These are phyloP conservation scores for Kryptolebias marmoratus DNA, from an alignment of 2,113 vertebrate species.

Conservation along the genomic window DNA sequence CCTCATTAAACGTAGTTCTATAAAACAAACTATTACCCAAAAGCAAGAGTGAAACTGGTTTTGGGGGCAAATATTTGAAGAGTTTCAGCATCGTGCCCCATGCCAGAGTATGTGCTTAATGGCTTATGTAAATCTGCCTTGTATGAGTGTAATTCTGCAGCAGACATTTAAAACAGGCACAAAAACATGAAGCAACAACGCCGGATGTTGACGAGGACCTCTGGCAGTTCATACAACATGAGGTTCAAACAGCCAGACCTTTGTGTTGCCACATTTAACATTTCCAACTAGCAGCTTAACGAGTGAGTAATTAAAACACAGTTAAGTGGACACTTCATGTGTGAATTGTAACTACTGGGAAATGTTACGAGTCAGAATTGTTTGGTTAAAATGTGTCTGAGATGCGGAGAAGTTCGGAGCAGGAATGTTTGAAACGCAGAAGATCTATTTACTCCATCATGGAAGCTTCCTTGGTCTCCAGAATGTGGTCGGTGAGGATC, in stretches of 20 bases:
- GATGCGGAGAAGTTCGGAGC: background rate
- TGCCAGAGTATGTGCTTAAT: conserved; percentile 52
- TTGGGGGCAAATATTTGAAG: conserved; percentile 13
- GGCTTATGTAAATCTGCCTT: conserved; percentile 57
- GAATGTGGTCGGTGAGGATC: conserved; percentile 98
- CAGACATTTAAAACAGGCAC: conserved; percentile 46
- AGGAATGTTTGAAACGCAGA: background rate
- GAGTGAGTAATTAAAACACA: too few relatives aligned
- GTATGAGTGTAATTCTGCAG: conserved; percentile 59
- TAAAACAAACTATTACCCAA: background rate
- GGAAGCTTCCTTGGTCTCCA: conserved; percentile 98
- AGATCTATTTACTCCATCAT: conserved; percentile 93
- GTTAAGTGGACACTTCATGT: too few relatives aligned
- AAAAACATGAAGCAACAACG: conserved; percentile 31
- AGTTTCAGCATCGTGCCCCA: conserved; percentile 28
- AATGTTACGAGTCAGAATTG: background rate
- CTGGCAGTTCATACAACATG: background rate
- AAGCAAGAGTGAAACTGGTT: background rate
- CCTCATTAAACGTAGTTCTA: background rate
- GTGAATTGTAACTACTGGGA: background rate
- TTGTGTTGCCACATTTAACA: background rate
- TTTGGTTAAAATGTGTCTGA: background rate
- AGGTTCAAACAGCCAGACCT: background rate
- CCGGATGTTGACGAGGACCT: background rate
- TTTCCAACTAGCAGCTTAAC: background rate